Base-by-base conservation (phyloP, 2,113 vertebrate species). In the Thinocorus orbignyianus region DNA sequence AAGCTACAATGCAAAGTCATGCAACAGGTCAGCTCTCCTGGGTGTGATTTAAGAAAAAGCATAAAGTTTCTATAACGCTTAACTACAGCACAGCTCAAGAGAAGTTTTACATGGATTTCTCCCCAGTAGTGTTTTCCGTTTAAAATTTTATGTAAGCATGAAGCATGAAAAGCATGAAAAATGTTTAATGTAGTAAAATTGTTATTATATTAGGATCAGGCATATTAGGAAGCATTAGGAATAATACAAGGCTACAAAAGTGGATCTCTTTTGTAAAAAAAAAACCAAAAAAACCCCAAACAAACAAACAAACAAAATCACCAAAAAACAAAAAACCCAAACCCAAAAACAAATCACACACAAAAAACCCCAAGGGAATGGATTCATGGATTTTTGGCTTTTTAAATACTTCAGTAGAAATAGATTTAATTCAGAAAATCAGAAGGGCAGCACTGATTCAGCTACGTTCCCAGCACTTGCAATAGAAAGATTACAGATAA, bases 141-240 rank as follows among this genome's bases (percentile, higher is more conserved):
- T 74, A 81, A 93, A 80, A 80, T 93, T 86, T 81, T 93, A 76
- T 71, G 91, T 20, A 48, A 92, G 69, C 65, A 88, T 72, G 74
- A 51, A 92, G 72, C 65, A 86, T 72, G 66, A 95, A 92, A 48
- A n/a, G n/a, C n/a, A n/a, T n/a, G 33, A 93, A 88, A 46, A 93
- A 68, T 8, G 33, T 5, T 82, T 62, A 70, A 57, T 39, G 17
- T 17, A 81, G 72, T 70, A 78, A 96, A 97, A 92, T 11, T 37
- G 15, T 78, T 70, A 52, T 85, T 97, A 82, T 70, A 80, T 68
- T 81, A 76, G 62, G 58, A 78, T 66, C 78, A 87, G 74, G 46
- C 48, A 76, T 90, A 89, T 64, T 80, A 78, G 76, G 49, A 94
- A 77, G 77, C 64, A 92, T 13, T 13, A 79, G 42, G 26, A 80